Evolutionary conservation across 2,797 vertebrate species (phyloP).

Genomic region (Lutjanus campechanus): DNA sequence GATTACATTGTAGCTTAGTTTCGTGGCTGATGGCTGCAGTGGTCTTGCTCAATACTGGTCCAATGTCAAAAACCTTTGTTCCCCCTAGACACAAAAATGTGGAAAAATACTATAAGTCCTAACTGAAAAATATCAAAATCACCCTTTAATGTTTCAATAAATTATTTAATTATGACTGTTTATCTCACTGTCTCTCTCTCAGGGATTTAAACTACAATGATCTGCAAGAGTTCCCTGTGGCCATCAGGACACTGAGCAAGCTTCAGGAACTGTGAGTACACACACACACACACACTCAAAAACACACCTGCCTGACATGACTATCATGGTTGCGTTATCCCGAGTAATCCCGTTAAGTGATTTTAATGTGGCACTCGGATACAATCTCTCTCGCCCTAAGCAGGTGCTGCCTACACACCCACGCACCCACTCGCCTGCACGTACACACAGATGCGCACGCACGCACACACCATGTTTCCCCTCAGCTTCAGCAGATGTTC

Average conservation of each 20-base stretch:
- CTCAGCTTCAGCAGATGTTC: constrained; percentile 85
- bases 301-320: constrained; percentile 81
- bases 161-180: constrained; percentile 43
- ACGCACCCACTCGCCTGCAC: constrained; percentile 65
- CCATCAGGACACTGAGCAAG: constrained; percentile 92
- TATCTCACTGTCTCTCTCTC: constrained; percentile 59
- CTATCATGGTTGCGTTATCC: constrained; percentile 82
- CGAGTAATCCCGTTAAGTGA: constrained; percentile 85
- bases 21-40: too few relatives aligned
- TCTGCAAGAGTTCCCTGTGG: constrained; percentile 93
- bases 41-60: too few relatives aligned
- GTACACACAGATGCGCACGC: constrained; percentile 46
- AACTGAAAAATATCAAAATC: too few relatives aligned
- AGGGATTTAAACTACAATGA: constrained; percentile 97
- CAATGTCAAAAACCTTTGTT: too few relatives aligned
- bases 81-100: too few relatives aligned
- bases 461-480: constrained; percentile 57
- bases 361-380: constrained; percentile 87
- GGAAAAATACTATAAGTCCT: too few relatives aligned
- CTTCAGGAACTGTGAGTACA: constrained; percentile 96
- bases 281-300: constrained; percentile 47
- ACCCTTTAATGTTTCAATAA: constrained; percentile 4
- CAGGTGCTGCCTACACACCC: constrained; percentile 84
- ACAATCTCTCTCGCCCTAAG: constrained; percentile 83
- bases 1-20: too few relatives aligned